Conservation (phyloP, 2,888 invertebrate species). For the Tetropium fuscum region DNA sequence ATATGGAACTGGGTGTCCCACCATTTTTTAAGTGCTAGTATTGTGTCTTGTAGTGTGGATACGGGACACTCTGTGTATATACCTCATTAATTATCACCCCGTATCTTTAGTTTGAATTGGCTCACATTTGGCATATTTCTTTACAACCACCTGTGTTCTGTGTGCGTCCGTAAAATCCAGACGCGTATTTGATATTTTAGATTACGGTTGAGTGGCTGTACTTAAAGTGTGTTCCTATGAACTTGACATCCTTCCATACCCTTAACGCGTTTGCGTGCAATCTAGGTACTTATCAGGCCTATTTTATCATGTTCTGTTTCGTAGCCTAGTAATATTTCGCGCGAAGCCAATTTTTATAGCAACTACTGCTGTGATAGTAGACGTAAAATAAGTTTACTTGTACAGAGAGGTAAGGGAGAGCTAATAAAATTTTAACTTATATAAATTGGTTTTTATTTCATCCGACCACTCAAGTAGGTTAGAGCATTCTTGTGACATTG, state of each 20-base stretch:
- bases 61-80: too few species aligned
- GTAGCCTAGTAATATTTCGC: neutral
- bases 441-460: constrained; percentile 3
- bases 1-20: too few species aligned
- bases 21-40: too few species aligned
- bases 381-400: constrained; percentile 33
- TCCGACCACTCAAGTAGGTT: too few species aligned
- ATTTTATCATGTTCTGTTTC: constrained; percentile 2
- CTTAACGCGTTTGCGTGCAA: constrained; percentile 9
- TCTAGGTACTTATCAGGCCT: constrained; percentile 9
- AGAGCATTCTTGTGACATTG: too few species aligned
- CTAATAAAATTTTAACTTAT: constrained; percentile 18
- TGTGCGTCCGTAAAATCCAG: too few species aligned
- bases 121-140: too few species aligned
- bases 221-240: constrained; percentile 35
- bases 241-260: neutral
- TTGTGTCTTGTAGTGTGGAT: too few species aligned
- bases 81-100: too few species aligned
- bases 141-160: too few species aligned
- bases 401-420: neutral
- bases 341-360: constrained; percentile 26
- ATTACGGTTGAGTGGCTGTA: constrained; percentile 51
- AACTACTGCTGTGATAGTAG: constrained; percentile 44
- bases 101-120: too few species aligned
- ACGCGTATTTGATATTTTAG: constrained; percentile 9